phyloP scores from a whole-genome alignment of 2,888 invertebrate species.

The Pheosia gnoma region DNA sequence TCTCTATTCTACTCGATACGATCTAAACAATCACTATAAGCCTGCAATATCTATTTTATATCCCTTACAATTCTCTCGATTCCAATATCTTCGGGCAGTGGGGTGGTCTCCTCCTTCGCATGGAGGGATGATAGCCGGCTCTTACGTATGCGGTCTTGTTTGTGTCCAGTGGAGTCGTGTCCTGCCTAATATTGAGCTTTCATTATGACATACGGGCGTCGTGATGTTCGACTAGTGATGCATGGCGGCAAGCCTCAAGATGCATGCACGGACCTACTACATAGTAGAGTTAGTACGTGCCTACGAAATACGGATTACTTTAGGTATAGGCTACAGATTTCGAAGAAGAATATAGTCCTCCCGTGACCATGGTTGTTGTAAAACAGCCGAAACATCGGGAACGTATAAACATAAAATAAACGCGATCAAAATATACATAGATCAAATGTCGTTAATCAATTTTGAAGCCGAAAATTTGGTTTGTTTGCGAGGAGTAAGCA shows the following conservation, averaged over 20 bases:
- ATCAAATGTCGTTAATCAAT: no score
- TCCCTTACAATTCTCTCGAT: conserved; percentile 37
- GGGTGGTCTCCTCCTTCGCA: conserved; percentile 41
- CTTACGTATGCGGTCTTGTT: conserved; percentile 74
- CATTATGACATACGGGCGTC: conserved; percentile 60
- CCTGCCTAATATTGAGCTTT: conserved; percentile 69
- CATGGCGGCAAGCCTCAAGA: conserved; percentile 23
- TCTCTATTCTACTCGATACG: conserved; percentile 15
- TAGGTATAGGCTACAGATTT: background rate
- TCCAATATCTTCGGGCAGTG: conserved; percentile 42
- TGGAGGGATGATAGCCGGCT: conserved; percentile 62
- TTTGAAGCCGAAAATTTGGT: no score
- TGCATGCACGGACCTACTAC: background rate
- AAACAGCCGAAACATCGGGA: no score
- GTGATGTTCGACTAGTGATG: conserved; percentile 53
- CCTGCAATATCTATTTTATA: conserved; percentile 35
- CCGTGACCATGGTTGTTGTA: no score
- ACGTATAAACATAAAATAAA: no score
- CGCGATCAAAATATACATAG: no score
- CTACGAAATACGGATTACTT: conserved; percentile 1
- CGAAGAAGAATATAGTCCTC: no score
- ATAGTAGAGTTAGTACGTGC: conserved; percentile 1
- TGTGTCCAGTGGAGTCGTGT: conserved; percentile 64
- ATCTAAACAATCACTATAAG: conserved; percentile 31
- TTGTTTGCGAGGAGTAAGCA: no score